Percentiles rank a stretch among this genome's conserved stretches.
Evolutionary conservation across 2,888 invertebrate species (phyloP).

Genomic region (Invenusta paracnida): DNA sequence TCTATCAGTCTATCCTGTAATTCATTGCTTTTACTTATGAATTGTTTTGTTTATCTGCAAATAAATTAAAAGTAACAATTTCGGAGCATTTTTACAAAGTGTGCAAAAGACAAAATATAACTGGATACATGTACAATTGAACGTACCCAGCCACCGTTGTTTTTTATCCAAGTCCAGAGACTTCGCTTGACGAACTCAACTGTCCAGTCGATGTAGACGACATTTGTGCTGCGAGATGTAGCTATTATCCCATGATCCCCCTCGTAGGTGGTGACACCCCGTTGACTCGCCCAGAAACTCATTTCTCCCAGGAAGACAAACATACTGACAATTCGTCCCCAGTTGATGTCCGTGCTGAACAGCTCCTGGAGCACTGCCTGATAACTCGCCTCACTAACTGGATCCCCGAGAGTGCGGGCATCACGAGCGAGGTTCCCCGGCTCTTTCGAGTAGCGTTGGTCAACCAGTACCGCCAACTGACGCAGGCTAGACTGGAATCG

Average conservation of each 20-base stretch:
- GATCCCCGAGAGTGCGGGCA: not conserved
- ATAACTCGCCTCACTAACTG: not conserved
- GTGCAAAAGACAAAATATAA: too few species aligned
- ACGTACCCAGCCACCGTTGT: not conserved
- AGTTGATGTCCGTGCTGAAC: not conserved
- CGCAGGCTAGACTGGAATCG: not conserved
- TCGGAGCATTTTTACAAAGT: too few species aligned
- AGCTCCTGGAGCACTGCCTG: not conserved
- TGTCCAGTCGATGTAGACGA: not conserved
- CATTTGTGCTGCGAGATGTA: too few species aligned
- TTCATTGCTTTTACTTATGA: too few species aligned
- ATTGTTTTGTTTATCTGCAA: too few species aligned
- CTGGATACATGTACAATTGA: not conserved
- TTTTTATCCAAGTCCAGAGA: not conserved
- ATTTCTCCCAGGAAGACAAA: not conserved
- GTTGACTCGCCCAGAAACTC: not conserved
- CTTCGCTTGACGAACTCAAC: not conserved
- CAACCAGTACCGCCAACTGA: not conserved
- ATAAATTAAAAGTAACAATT: too few species aligned
- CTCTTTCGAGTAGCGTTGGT: not conserved
- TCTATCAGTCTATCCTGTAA: too few species aligned
- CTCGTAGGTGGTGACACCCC: not conserved
- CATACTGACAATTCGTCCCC: not conserved
- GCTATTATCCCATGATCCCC: too few species aligned
- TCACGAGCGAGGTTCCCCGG: not conserved